Conservation (phyloP, 2,113 vertebrate species). For the Macheiramphus alcinus region DNA sequence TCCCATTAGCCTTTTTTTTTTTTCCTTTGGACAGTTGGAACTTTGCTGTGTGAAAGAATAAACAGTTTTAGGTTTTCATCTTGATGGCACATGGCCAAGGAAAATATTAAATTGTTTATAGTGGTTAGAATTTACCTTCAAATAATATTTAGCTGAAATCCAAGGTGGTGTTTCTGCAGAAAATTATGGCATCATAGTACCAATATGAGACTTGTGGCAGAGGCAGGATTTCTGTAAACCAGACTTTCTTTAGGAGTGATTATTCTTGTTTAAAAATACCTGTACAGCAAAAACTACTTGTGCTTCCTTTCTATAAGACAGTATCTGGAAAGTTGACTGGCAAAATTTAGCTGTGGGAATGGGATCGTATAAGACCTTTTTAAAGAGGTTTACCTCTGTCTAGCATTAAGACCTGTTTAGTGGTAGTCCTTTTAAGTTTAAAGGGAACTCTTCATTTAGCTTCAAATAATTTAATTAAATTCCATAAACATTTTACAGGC, state of each 20-base stretch:
- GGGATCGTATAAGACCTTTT: neutral
- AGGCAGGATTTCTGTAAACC: neutral
- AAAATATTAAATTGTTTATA: neutral
- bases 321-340: neutral
- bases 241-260: neutral
- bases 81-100: neutral
- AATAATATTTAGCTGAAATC: neutral
- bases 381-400: neutral
- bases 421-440: neutral
- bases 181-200: neutral
- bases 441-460: neutral
- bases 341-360: neutral
- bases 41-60: neutral
- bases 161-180: neutral
- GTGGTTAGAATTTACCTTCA: neutral
- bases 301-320: neutral
- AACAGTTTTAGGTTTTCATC: neutral
- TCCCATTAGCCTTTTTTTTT: neutral
- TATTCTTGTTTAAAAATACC: neutral
- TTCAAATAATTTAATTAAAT: neutral
- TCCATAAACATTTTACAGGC: neutral
- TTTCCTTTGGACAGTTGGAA: neutral
- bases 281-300: neutral
- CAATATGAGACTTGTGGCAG: neutral
- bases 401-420: neutral